Conservation (phyloP, 2,888 invertebrate species). For the Cephus pygmeus region DNA sequence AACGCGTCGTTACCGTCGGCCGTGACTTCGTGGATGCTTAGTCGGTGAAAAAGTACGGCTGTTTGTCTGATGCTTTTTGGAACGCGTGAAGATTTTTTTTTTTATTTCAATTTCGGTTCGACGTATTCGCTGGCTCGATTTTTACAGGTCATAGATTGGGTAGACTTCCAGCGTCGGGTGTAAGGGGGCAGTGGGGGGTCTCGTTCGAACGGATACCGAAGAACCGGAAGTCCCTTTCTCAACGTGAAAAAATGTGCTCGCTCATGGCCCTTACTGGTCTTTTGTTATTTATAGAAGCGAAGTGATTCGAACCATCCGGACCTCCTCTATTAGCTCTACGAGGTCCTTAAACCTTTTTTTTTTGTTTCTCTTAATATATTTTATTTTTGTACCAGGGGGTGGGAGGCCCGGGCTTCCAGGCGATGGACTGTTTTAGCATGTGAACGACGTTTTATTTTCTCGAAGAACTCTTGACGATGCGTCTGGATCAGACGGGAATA, state of each 20-base stretch:
- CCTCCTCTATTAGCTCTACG: neutral
- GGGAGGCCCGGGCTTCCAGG: too few species aligned
- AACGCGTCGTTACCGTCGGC: neutral
- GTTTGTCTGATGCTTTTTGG: neutral
- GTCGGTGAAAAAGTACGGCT: neutral
- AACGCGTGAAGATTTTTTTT: neutral
- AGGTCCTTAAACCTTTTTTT: neutral
- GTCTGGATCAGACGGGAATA: too few species aligned
- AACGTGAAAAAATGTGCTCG: neutral
- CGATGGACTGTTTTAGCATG: neutral
- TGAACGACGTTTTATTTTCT: neutral
- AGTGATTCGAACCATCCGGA: neutral
- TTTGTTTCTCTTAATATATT: neutral
- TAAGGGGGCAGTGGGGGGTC: too few species aligned
- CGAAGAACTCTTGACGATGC: neutral
- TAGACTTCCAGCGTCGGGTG: too few species aligned
- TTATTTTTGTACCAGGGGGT: neutral
- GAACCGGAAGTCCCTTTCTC: neutral
- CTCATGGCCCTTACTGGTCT: neutral
- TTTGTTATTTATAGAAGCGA: neutral
- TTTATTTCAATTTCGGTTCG: too few species aligned
- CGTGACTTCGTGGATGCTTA: conserved; percentile 13
- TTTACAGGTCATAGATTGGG: neutral
- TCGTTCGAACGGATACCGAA: neutral
- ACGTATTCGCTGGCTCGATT: neutral